These are phyloP conservation scores for Muscidifurax raptorellus DNA, from an alignment of 1,140 invertebrate genomes.

Conservation along the genomic window DNA sequence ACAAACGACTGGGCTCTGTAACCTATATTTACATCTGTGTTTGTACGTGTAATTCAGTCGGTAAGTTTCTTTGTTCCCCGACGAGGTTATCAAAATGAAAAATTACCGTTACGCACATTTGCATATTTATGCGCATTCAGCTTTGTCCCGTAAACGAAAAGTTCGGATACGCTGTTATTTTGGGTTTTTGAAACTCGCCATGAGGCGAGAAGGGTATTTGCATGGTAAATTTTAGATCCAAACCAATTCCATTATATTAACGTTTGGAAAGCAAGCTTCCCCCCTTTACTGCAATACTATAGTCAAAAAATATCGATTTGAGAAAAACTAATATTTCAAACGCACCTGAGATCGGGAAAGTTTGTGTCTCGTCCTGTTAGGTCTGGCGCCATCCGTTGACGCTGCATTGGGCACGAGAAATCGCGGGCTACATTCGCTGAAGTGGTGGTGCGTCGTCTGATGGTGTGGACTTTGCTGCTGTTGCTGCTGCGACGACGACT, in stretches of 20 bases:
- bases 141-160: too few species aligned
- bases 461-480: constrained; percentile 57
- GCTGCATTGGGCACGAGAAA: constrained; percentile 69
- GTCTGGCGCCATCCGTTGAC: constrained; percentile 63
- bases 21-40: too few species aligned
- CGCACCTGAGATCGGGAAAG: constrained; percentile 79
- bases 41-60: too few species aligned
- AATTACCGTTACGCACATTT: too few species aligned
- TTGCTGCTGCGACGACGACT: constrained; percentile 60
- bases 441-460: constrained; percentile 45
- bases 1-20: neutral
- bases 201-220: neutral
- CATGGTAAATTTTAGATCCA: neutral
- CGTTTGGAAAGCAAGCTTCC: neutral
- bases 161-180: neutral
- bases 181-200: neutral
- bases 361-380: constrained; percentile 74
- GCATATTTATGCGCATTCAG: too few species aligned
- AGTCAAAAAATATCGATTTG: neutral
- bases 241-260: neutral
- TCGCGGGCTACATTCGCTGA: constrained; percentile 65
- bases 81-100: too few species aligned
- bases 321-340: neutral
- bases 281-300: neutral
- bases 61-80: too few species aligned